phyloP scores from a whole-genome alignment of 2,888 invertebrate species.

The Zaprionus obscuricornis region DNA sequence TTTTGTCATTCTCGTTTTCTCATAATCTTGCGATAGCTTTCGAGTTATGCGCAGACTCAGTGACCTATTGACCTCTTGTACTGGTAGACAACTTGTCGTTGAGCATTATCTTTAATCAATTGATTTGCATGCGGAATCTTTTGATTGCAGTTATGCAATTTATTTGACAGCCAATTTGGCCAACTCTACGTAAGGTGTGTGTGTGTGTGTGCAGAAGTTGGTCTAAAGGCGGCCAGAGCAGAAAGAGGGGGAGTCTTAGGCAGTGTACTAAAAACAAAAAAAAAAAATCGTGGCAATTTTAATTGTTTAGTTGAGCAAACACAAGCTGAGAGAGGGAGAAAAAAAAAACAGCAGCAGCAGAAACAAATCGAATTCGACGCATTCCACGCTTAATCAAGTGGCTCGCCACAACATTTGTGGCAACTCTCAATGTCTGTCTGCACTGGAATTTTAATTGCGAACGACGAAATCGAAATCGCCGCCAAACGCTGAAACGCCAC shows the following conservation, averaged over 20 bases:
- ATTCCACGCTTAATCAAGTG: slow-evolving; percentile 62
- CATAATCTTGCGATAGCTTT: no score
- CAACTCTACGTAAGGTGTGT: slow-evolving; percentile 17
- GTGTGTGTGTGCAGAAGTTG: background rate
- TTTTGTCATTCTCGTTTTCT: no score
- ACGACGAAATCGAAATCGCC: slow-evolving; percentile 60
- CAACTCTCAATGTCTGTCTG: slow-evolving; percentile 34
- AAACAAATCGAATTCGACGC: slow-evolving; percentile 73
- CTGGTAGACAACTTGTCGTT: no score
- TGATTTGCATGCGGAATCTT: slow-evolving; percentile 51
- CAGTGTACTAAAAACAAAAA: slow-evolving; percentile 10
- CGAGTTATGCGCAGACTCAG: no score
- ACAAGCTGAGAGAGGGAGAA: no score
- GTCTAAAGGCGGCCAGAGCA: no score
- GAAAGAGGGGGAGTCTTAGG: background rate
- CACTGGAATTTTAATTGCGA: slow-evolving; percentile 75
- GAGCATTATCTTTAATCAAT: no score
- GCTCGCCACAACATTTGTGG: slow-evolving; percentile 42
- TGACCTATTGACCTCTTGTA: no score
- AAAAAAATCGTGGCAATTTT: slow-evolving; percentile 51
- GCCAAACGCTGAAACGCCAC: slow-evolving; percentile 50
- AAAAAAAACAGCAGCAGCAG: slow-evolving; percentile 22
- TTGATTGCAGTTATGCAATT: slow-evolving; percentile 58
- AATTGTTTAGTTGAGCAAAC: slow-evolving; percentile 57
- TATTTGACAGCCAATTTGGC: slow-evolving; percentile 58